phyloP scores from a whole-genome alignment of 2,888 invertebrate genomes.

The Acanthoscelides obtectus region DNA sequence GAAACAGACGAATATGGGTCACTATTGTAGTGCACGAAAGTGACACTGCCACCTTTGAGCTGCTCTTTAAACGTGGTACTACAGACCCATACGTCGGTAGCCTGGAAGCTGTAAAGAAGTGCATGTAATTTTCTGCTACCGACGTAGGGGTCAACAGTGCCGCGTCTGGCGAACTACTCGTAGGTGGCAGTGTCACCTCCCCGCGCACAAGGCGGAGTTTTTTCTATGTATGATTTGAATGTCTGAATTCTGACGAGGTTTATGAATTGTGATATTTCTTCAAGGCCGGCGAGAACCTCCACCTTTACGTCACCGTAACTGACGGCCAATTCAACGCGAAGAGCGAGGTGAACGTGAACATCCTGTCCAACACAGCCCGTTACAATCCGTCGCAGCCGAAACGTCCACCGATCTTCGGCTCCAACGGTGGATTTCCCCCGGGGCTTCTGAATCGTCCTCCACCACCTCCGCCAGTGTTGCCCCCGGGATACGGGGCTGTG shows the following conservation, averaged over 20 bases:
- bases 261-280: background rate
- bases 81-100: no score
- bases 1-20: no score
- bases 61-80: no score
- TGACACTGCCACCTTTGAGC: no score
- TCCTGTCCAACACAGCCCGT: constrained; percentile 45
- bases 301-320: constrained; percentile 63
- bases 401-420: background rate
- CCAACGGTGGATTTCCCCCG: background rate
- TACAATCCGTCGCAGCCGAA: constrained; percentile 20
- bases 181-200: no score
- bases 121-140: no score
- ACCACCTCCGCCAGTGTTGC: background rate
- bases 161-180: no score
- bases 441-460: background rate
- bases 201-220: no score
- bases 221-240: constrained; percentile 23
- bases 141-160: no score
- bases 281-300: constrained; percentile 63
- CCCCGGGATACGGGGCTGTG: background rate
- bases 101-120: no score
- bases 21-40: no score
- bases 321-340: constrained; percentile 63
- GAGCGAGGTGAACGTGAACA: constrained; percentile 63
- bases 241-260: no score